Conservation (phyloP, 2,113 vertebrate species). For the Synchiropus splendidus region DNA sequence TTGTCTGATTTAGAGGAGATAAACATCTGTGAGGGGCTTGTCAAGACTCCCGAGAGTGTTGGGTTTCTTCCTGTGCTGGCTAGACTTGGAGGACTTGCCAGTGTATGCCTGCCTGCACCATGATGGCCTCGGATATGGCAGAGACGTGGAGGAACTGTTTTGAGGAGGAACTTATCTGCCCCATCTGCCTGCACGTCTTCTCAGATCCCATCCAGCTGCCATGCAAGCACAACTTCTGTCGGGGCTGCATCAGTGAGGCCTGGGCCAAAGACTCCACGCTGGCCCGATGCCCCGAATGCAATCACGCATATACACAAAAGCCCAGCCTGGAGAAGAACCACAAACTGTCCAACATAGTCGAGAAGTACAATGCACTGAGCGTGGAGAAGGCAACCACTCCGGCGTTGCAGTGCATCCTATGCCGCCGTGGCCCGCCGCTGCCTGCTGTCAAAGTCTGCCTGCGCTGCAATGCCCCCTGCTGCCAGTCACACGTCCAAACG, state of each 20-base stretch:
- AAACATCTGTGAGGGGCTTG: conserved; percentile 1
- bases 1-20: conserved; percentile 27
- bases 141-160: conserved; percentile 99
- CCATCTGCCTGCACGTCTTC: conserved; percentile 97
- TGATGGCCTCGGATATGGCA: conserved; percentile 75
- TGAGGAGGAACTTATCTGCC: conserved; percentile 98
- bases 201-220: conserved; percentile 97
- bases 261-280: conserved; percentile 94
- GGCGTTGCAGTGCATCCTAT: conserved; percentile 87
- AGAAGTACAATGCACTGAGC: conserved; percentile 89
- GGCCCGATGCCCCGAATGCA: conserved; percentile 96
- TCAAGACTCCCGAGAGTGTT: conserved; percentile 21
- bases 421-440: conserved; percentile 88
- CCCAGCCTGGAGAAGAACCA: conserved; percentile 98
- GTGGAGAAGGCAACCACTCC: conserved; percentile 57
- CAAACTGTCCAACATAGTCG: conserved; percentile 98
- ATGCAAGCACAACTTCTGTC: conserved; percentile 99
- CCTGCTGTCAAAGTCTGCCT: conserved; percentile 94
- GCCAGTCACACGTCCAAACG: conserved; percentile 96
- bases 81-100: conserved; percentile 6
- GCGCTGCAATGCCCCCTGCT: conserved; percentile 94
- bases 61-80: conserved; percentile 20
- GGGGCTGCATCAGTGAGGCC: conserved; percentile 95
- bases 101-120: conserved; percentile 50
- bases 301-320: conserved; percentile 97